Conservation (phyloP, 2,888 invertebrate genomes). For the Calameuta filiformis region DNA sequence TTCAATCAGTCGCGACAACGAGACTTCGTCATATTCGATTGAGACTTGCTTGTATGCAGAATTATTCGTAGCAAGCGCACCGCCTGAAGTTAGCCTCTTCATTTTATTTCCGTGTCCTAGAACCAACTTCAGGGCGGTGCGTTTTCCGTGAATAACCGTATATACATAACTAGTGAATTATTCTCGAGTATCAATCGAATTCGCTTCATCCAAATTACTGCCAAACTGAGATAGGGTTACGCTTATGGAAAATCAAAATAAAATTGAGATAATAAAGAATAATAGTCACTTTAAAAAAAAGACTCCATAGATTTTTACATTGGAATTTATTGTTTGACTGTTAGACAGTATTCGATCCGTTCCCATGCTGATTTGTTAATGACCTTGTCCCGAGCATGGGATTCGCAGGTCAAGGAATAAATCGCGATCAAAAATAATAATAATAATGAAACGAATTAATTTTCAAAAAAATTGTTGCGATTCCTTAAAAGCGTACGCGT, state of each 20-base stretch:
- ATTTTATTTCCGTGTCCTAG: too few relatives aligned
- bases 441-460: neutral
- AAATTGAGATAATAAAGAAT: neutral
- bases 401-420: neutral
- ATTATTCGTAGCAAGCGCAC: too few relatives aligned
- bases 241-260: neutral
- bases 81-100: too few relatives aligned
- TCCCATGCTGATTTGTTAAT: neutral
- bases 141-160: too few relatives aligned
- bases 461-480: neutral
- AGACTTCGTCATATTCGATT: neutral
- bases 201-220: neutral
- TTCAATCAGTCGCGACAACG: neutral
- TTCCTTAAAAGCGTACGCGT: neutral
- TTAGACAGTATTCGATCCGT: constrained; percentile 1
- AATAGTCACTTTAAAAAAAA: neutral
- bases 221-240: neutral
- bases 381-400: neutral
- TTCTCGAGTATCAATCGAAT: neutral
- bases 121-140: too few relatives aligned
- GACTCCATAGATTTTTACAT: neutral
- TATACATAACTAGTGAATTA: too few relatives aligned
- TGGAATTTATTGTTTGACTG: neutral
- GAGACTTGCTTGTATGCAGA: too few relatives aligned
- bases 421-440: neutral